Conservation (phyloP, 2,888 invertebrate genomes). For the Erynnis tages region DNA sequence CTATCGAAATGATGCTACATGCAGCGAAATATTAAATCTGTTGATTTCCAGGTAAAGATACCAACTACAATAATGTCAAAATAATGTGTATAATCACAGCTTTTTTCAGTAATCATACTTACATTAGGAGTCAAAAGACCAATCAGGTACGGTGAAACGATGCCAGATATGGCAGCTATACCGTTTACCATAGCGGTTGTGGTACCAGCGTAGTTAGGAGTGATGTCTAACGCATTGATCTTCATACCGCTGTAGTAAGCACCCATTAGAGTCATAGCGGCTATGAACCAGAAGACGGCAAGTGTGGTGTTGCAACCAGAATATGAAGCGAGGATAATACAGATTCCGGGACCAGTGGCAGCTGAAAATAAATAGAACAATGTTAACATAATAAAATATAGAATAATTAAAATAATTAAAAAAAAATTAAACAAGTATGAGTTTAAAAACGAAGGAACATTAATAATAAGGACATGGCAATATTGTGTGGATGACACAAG, state of each 20-base stretch:
- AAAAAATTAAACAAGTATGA: too few species aligned
- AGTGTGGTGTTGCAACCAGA: constrained; percentile 81
- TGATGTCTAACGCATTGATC: constrained; percentile 84
- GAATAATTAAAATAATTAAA: too few species aligned
- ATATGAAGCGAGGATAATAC: constrained; percentile 83
- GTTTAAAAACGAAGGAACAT: too few species aligned
- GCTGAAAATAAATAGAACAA: constrained; percentile 76
- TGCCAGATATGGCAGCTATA: constrained; percentile 83
- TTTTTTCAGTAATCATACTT: constrained; percentile 52
- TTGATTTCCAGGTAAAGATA: too few species aligned
- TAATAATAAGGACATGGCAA: too few species aligned
- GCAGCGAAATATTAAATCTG: too few species aligned
- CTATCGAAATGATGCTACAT: too few species aligned
- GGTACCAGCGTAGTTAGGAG: constrained; percentile 84
- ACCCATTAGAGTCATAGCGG: constrained; percentile 86
- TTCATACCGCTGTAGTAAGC: constrained; percentile 87
- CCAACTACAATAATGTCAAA: too few species aligned
- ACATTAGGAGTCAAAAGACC: constrained; percentile 83
- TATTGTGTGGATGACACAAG: too few species aligned
- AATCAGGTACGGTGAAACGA: constrained; percentile 83
- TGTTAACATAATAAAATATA: neutral
- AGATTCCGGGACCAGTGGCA: constrained; percentile 84
- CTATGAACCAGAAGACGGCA: constrained; percentile 81
- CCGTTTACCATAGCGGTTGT: constrained; percentile 85
- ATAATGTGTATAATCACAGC: too few species aligned